These are phyloP conservation scores for Erebia ligea DNA, from an alignment of 2,888 invertebrate genomes.

Conservation along the genomic window DNA sequence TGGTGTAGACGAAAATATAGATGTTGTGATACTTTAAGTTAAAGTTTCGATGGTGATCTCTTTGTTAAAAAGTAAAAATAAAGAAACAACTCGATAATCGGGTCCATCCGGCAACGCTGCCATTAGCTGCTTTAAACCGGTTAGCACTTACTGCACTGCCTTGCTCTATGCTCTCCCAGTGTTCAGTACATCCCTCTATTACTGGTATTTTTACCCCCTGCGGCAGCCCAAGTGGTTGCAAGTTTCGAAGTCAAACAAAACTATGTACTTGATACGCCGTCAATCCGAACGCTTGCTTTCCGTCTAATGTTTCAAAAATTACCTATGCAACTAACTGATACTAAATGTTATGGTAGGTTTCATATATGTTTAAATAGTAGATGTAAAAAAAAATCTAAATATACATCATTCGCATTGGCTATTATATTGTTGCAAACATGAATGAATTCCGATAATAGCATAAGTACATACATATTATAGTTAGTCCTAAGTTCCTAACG, in stretches of 20 bases:
- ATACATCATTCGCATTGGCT: conserved; percentile 18
- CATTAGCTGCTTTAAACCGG: conserved; percentile 51
- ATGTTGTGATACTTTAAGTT: not conserved
- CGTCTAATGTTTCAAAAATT: not conserved
- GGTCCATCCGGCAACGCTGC: conserved; percentile 56
- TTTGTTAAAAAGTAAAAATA: conserved; percentile 50
- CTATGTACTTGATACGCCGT: not conserved
- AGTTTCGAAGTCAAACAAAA: not conserved
- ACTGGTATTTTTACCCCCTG: not conserved
- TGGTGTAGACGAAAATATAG: not conserved
- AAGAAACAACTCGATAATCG: conserved; percentile 59
- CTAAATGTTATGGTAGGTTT: too few species aligned
- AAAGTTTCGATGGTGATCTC: not conserved
- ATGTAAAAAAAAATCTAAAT: not conserved
- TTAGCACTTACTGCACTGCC: conserved; percentile 34
- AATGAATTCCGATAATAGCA: conserved; percentile 8
- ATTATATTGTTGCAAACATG: conserved; percentile 21
- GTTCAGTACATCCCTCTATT: not conserved
- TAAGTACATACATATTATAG: not conserved
- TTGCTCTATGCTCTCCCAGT: not conserved
- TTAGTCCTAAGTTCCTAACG: conserved; percentile 4
- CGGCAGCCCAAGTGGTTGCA: not conserved
- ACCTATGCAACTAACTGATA: too few species aligned
- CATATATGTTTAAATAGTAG: too few species aligned
- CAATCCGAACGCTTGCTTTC: not conserved